Evolutionary conservation across 2,888 invertebrate genomes (phyloP).

Genomic region (Oasisia sp.): DNA sequence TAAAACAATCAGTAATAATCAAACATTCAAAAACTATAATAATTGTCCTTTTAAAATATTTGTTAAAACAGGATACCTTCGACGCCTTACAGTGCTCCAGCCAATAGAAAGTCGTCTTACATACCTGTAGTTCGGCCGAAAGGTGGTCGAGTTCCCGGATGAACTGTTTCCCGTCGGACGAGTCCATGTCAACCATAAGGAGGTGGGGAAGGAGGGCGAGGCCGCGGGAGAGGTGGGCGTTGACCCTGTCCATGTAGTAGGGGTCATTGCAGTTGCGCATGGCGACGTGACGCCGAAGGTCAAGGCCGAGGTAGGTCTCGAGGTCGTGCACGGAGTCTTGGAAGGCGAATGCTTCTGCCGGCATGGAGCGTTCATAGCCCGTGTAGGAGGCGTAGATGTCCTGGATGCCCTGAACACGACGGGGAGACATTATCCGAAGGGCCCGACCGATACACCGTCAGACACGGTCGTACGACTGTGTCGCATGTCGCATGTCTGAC

Average conservation of each 20-base stretch:
- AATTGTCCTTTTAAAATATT: no score
- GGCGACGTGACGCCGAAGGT: constrained; percentile 33
- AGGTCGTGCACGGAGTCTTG: constrained; percentile 28
- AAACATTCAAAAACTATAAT: neutral
- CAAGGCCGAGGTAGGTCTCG: constrained; percentile 31
- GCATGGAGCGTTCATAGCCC: neutral
- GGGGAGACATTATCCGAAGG: neutral
- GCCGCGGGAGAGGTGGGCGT: constrained; percentile 18
- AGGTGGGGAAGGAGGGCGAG: neutral
- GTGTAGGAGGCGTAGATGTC: neutral
- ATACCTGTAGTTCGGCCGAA: constrained; percentile 35
- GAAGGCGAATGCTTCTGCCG: neutral
- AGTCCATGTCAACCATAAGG: neutral
- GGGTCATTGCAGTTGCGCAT: constrained; percentile 29
- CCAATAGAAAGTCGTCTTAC: neutral
- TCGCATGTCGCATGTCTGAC: no score
- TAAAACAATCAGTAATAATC: neutral
- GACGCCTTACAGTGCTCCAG: neutral
- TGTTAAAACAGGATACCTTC: no score
- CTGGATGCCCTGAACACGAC: neutral
- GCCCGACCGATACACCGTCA: neutral
- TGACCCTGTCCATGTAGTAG: constrained; percentile 30
- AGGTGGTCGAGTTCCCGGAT: constrained; percentile 34
- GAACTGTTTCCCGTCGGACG: neutral
- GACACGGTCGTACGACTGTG: no score